Evolutionary conservation across 2,888 invertebrate genomes (phyloP).

Genomic region (Andrena praecox): DNA sequence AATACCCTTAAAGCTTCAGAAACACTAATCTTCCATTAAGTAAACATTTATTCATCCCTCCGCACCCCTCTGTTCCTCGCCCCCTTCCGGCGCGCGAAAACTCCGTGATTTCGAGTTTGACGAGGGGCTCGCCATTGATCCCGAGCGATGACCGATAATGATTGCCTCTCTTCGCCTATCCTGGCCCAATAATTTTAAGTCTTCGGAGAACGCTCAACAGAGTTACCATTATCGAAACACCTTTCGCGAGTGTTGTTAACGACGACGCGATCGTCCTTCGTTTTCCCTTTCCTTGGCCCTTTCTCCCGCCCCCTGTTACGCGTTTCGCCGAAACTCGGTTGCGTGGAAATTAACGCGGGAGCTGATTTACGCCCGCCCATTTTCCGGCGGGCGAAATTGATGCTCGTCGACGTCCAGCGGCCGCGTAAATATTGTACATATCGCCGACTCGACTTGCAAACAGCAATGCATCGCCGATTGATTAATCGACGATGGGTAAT

Average conservation of each 20-base stretch:
- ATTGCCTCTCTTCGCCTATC: too few relatives aligned
- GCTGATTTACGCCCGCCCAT: conserved; percentile 45
- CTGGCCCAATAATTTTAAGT: too few relatives aligned
- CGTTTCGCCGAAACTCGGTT: conserved; percentile 14
- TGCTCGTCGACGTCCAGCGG: conserved; percentile 14
- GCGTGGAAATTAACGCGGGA: conserved; percentile 49
- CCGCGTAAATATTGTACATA: conserved; percentile 55
- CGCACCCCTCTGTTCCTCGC: neutral
- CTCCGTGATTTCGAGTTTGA: neutral
- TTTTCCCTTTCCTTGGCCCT: neutral
- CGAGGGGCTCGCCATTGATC: conserved; percentile 18
- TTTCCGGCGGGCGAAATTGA: conserved; percentile 33
- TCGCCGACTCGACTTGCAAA: conserved; percentile 39
- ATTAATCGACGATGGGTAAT: conserved; percentile 46
- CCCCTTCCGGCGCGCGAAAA: neutral
- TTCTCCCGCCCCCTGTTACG: neutral
- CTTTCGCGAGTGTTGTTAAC: neutral
- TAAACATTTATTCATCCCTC: conserved; percentile 72
- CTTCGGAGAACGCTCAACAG: too few relatives aligned
- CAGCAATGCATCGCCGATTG: conserved; percentile 20
- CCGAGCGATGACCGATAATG: neutral
- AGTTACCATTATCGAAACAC: too few relatives aligned
- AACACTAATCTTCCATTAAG: conserved; percentile 75
- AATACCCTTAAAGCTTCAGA: conserved; percentile 52
- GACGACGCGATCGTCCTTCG: neutral